Base-by-base conservation (phyloP, 2,888 invertebrate species). In the Meghimatium bilineatum region DNA sequence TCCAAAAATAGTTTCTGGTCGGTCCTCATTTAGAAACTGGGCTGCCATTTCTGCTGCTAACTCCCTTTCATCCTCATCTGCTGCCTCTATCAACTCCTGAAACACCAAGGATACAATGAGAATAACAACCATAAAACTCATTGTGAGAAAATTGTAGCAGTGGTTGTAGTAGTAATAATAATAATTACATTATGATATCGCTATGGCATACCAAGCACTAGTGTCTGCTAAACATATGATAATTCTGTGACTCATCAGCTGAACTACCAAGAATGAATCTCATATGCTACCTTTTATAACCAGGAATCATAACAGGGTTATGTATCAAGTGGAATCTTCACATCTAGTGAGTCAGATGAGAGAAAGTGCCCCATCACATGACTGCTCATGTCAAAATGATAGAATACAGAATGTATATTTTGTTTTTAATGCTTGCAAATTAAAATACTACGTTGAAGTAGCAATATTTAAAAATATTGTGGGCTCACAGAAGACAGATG, bases 41-140 rank as follows among this genome's bases (percentile, higher is more conserved):
- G 98, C 97, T 0, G 99, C 99, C 96, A 99, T 97, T 95, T 99
- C 98, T 89, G 97, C 96, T 0, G 99, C 99, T 80, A 99, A 94
- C 90, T 98, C 97, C 87, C 97, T 96, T 92, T 99, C 99, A 88
- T 98, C 98, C 72, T 97, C 97, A 0, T 97, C 98, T 1, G 99
- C 99, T 0, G 99, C 98, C 94, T 98, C 98, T 85, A 98, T 96
- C 97, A 99, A 98, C 94, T 99, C 93, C 93, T 93, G 81, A 12
- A 29, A 32, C 2, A 66, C 3, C 29, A 66, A 12, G 32, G 12
- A 17, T 32, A 2, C 6, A 8, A 56, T 56, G 2, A 56, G 8
- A 56, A 56, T 20, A 56, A 56, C 23, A 44, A 56, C 20, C 17
- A 56, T 20, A 56, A 14, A 56, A 56, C 56, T 14, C 14, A 12